Evolutionary conservation across 37 sponge, comb jelly and placozoan genomes (phyloP).

Genomic region (Amphimedon queenslandica): DNA sequence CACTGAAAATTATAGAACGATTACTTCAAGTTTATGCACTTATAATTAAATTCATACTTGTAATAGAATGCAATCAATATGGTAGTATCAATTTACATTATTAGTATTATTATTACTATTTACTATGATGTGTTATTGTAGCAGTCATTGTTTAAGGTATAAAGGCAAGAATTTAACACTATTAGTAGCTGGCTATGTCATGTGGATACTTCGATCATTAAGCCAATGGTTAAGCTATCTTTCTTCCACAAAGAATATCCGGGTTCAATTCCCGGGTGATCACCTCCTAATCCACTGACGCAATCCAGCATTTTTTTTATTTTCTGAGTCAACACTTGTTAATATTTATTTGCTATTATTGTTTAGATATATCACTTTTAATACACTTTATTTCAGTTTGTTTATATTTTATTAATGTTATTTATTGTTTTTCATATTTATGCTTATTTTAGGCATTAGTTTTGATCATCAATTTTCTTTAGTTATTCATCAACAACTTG

Average conservation of each 20-base stretch:
- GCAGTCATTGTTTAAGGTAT: neutral
- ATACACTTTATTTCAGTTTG: too few species aligned
- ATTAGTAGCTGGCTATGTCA: neutral
- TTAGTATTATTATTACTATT: neutral
- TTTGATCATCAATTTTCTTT: too few species aligned
- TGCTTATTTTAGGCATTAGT: too few species aligned
- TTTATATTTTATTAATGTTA: too few species aligned
- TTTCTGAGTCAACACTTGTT: neutral
- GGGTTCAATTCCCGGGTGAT: constrained; percentile 1
- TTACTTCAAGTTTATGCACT: neutral
- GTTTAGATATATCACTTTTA: neutral
- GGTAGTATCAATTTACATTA: neutral
- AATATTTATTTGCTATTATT: neutral
- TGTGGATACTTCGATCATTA: constrained; percentile 3
- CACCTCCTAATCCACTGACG: neutral
- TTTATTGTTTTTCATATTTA: too few species aligned
- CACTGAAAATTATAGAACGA: neutral
- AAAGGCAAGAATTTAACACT: neutral
- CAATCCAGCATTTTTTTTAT: neutral
- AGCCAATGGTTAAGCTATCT: constrained; percentile 1
- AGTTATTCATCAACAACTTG: too few species aligned
- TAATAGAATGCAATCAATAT: too few species aligned
- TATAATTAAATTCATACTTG: neutral
- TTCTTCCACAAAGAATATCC: neutral
- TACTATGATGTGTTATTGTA: neutral